Percentiles rank a stretch among this genome's conserved stretches.
phyloP scores from a whole-genome alignment of 2,888 invertebrate species.

The Agriotes lineatus region DNA sequence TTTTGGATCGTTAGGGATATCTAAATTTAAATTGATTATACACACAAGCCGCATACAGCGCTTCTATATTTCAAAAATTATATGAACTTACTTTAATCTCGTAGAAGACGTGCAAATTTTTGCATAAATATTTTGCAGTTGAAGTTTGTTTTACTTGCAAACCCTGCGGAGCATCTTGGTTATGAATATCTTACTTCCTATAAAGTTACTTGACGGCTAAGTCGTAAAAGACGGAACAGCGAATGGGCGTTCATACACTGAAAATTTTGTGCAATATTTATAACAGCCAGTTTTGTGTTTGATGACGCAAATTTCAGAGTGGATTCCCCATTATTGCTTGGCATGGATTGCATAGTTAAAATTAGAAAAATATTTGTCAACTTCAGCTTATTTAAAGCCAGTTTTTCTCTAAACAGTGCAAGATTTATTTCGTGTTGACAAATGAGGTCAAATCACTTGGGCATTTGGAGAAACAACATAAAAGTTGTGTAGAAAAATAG shows the following conservation, averaged over 20 bases:
- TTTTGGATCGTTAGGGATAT: constrained; percentile 25
- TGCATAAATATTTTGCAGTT: constrained; percentile 16
- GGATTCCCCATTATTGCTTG: not conserved
- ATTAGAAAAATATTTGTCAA: too few species aligned
- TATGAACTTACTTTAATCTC: constrained; percentile 17
- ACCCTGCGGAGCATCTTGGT: not conserved
- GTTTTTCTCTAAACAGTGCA: too few species aligned
- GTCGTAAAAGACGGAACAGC: not conserved
- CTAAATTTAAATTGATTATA: constrained; percentile 38
- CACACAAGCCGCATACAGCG: constrained; percentile 16
- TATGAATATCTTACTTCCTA: not conserved
- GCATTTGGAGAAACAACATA: too few species aligned
- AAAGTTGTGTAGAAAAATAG: too few species aligned
- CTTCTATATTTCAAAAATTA: constrained; percentile 7
- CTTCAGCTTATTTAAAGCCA: too few species aligned
- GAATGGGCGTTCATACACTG: too few species aligned
- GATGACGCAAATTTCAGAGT: too few species aligned
- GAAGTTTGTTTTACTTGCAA: not conserved
- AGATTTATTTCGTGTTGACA: too few species aligned
- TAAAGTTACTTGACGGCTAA: not conserved
- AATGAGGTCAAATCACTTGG: too few species aligned
- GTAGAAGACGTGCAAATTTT: constrained; percentile 10
- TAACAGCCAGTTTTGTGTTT: too few species aligned
- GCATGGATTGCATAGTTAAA: not conserved
- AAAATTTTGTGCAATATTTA: too few species aligned